Base-by-base conservation (phyloP, 1,140 invertebrate genomes). In the Cheumatopsyche charites region DNA sequence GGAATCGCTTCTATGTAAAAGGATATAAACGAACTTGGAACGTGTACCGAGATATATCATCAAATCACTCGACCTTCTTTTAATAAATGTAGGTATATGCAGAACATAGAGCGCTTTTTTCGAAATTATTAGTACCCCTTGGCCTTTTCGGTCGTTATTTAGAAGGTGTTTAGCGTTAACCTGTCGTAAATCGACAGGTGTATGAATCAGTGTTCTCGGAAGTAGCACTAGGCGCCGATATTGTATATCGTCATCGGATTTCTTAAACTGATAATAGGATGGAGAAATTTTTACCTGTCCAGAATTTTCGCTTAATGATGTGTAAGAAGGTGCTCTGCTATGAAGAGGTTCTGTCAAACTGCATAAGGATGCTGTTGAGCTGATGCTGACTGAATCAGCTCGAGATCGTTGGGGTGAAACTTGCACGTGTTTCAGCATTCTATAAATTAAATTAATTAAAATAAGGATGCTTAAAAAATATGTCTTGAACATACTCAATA, bases 361-460 rank as follows among this genome's bases (percentile, higher is more conserved):
- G 79, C 83, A 90, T 78, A 88, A 88, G 68, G 89, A 90, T 36
- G 89, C 86, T 43, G 89, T 91, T 23, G 92, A 94, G 77, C 91
- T 89, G 41, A 94, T 85, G 75, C 91, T 93, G 67, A 94, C 87
- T 70, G 91, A 92, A 83, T 94, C 92, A 62, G 91, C 89, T 79
- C 91, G 88, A 75, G 88, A 89, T 80, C 91, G 87, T 83, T 91
- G 89, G 73, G 92, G 92, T 75, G 92, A 92, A 80, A 93, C 88
- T 82, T 92, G 92, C 82, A 95, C 92, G 90, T 94, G 92, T 85
- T 94, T 94, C 87, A 94, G 86, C 93, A 95, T 95, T 82, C 87
- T 83, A 15, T 19, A 13, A 23, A 68, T 13, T 13, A 49, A 49
- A 49, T 13, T n/a, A 49, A 67, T 2, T 7, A 52, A n/a, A n/a